Evolutionary conservation across 1,140 invertebrate species (phyloP), one percentile per base, ranked within the genome.

Genomic region (Aphidius gifuensis): DNA sequence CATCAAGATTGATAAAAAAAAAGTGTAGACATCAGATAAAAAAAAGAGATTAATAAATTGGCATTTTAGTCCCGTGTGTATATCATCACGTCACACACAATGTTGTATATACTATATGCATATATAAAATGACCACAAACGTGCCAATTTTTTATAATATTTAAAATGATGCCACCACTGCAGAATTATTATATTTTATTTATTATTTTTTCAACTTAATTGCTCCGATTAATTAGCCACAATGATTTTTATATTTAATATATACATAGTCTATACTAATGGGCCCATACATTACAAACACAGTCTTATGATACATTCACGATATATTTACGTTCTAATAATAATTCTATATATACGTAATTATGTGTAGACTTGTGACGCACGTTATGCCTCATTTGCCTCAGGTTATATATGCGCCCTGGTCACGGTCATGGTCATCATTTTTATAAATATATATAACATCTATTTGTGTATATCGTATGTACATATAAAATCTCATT

Each of bases 191-290:
- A 42, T 48, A 51, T 53, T 62, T 62, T 64, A 50, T 60, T 66
- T 59, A 50, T 48, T 44, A 44, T 38, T 59, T 55, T 58, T n/a
- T 40, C 42, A 58, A 63, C 69, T 75, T 75, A 75, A 75, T 75
- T 73, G 74, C 71, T 66, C 71, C 71, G 73, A 75, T 75, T 73
- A 74, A 75, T 75, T 75, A 75, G 70, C 68, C 70, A 70, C 65
- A 64, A 71, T 69, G 67, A 68, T 74, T 75, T 75, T 53, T 71
- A 68, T 68, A 38, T 40, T 16, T 16, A 55, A 68, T 62, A 40
- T 66, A 32, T 32, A 32, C 23, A 32, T 32, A 3, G 23, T 32
- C 2, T 32, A 32, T 32, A 32, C 59, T 74, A 74, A 76, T 71
- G 71, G 72, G 69, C 58, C 38, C 72, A 70, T 75, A 73, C 71